Evolutionary conservation across 1,140 invertebrate genomes (phyloP), one percentile per base, ranked within the genome.

Genomic region (Zaprionus tsacasi): DNA sequence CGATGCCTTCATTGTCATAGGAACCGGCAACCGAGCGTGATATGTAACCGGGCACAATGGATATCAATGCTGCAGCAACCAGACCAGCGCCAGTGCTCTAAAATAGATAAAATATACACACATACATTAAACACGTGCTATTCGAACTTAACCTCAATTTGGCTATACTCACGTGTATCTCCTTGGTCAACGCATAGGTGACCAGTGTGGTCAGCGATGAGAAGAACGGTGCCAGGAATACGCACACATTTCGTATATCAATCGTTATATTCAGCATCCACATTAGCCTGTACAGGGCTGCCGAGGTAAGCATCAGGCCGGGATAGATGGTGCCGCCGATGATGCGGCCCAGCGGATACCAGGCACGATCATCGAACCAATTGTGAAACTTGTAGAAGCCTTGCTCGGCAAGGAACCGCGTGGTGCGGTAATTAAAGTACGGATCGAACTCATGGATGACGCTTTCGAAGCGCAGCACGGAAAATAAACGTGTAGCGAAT

Each of bases 371-470:
- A 95, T 99, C 98, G 94, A 99, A 99, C 98, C 98, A 99, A 93
- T 99, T 99, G 93, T 99, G 98, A 93, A 99, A 99, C 70, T 96
- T 96, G 93, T 99, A 99, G 93, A 99, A 99, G 3, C 98, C 99
- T 94, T 99, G 96, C 93, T 99, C 98, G 4, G 98, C 95, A 60
- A 99, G 93, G 93, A 96, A 99, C 78, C 97, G 96, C 11, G 99
- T 99, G 40, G 98, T 99, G 83, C 99, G 95, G 93, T 99, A 99
- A 93, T 99, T 99, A 92, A 99, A 99, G 92, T 99, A 99, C 1
- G 98, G 98, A 96, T 99, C 98, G 93, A 99, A 99, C 93, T 99
- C 98, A 93, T 99, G 98, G 85, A 99, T 99, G 6, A 99, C 98
- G 93, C 97, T 98, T 93, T 99, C 98, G 93, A 98, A 99, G 54